A percentile compares a stretch with the other conserved stretches of the same genome.
phyloP scores from a whole-genome alignment of 2,113 vertebrate species.

The Albula glossodonta region DNA sequence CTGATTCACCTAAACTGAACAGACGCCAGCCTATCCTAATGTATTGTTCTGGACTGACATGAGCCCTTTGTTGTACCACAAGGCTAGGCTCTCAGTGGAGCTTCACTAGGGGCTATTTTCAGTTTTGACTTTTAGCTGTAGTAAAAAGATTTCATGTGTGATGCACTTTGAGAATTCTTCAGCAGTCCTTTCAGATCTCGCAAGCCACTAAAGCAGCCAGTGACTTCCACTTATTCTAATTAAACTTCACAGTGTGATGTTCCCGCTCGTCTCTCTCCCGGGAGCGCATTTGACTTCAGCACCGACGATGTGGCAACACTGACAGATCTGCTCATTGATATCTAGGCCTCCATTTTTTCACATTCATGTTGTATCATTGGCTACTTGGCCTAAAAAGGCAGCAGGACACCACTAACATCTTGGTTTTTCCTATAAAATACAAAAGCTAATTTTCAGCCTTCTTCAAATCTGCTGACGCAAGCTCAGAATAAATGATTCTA shows the following conservation, averaged over 20 bases:
- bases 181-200: slow-evolving; percentile 47
- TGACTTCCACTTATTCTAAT: slow-evolving; percentile 57
- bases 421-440: too few species aligned
- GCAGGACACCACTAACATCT: too few species aligned
- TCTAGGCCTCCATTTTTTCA: too few species aligned
- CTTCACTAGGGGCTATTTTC: slow-evolving; percentile 11
- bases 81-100: slow-evolving; percentile 3
- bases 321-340: too few species aligned
- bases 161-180: slow-evolving; percentile 38
- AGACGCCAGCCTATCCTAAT: too few species aligned
- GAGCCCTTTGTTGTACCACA: neutral
- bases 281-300: slow-evolving; percentile 28
- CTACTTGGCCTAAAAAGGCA: too few species aligned
- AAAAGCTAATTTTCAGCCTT: too few species aligned
- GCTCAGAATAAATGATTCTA: too few species aligned
- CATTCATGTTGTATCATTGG: too few species aligned
- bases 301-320: neutral
- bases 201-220: slow-evolving; percentile 47
- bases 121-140: slow-evolving; percentile 2
- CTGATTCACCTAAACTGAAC: too few species aligned
- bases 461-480: too few species aligned
- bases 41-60: neutral
- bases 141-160: slow-evolving; percentile 37
- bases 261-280: slow-evolving; percentile 40
- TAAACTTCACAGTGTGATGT: slow-evolving; percentile 50